Conservation (phyloP, 2,113 vertebrate genomes). For the mouse (Mus musculus) region DNA sequence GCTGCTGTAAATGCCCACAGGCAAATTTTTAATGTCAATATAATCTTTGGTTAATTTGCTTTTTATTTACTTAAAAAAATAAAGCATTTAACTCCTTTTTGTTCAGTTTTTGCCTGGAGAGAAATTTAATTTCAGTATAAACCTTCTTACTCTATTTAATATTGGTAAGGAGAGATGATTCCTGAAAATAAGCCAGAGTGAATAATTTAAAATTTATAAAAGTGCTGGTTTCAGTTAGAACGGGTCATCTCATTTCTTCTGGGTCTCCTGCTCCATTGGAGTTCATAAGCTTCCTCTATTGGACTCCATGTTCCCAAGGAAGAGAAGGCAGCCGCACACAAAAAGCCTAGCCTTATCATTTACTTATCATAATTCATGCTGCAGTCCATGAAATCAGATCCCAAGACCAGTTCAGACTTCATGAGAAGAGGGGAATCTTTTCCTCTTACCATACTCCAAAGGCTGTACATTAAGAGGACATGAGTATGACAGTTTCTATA, state of each 20-base stretch:
- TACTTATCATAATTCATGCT: not conserved
- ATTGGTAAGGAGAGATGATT: not conserved
- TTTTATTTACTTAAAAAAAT: not conserved
- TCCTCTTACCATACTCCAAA: not conserved
- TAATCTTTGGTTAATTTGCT: not conserved
- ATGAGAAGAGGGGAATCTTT: not conserved
- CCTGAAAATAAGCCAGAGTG: slow-evolving; percentile 2
- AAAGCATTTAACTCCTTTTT: not conserved
- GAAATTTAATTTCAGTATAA: not conserved
- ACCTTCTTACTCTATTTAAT: not conserved
- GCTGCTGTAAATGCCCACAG: not conserved
- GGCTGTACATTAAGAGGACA: not conserved
- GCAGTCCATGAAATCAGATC: not conserved
- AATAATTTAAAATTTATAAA: not conserved
- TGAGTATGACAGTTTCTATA: not conserved
- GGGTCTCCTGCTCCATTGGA: not conserved
- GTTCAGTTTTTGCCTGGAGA: not conserved
- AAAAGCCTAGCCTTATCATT: not conserved
- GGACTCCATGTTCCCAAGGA: not conserved
- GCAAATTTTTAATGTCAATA: not conserved
- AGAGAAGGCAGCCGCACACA: not conserved
- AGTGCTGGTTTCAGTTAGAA: not conserved
- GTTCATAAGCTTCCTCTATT: not conserved
- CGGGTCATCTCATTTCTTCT: not conserved
- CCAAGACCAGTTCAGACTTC: not conserved